Evolutionary conservation across 2,888 invertebrate genomes (phyloP).

Genomic region (Atethmia centrago): DNA sequence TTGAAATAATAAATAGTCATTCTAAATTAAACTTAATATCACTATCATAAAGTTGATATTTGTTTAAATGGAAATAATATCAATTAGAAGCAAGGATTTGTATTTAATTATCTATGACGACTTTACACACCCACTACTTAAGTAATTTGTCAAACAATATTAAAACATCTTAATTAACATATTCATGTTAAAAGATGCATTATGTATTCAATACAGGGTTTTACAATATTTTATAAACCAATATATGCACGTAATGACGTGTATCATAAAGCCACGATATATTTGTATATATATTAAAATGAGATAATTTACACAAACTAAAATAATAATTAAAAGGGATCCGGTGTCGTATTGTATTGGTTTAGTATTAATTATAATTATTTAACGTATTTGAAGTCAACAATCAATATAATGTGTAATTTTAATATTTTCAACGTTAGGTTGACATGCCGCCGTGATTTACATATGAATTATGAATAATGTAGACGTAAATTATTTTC

Average conservation of each 20-base stretch:
- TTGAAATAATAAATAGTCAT: background rate
- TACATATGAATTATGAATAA: constrained; percentile 20
- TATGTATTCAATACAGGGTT: constrained; percentile 37
- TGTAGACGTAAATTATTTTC: constrained; percentile 14
- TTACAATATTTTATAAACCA: constrained; percentile 40
- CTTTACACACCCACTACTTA: constrained; percentile 19
- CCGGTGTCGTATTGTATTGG: constrained; percentile 20
- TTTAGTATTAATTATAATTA: constrained; percentile 36
- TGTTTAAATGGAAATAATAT: no score
- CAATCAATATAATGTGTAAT: constrained; percentile 30
- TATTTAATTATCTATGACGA: constrained; percentile 23
- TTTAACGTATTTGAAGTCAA: constrained; percentile 25
- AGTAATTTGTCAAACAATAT: constrained; percentile 39
- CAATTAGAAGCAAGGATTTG: background rate
- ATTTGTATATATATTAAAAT: constrained; percentile 38
- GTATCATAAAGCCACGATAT: constrained; percentile 10
- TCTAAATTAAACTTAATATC: background rate
- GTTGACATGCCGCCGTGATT: constrained; percentile 12
- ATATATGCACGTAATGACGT: constrained; percentile 26
- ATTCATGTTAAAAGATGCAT: constrained; percentile 28
- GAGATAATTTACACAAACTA: constrained; percentile 12
- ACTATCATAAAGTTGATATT: background rate
- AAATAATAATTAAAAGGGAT: constrained; percentile 18
- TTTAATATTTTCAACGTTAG: constrained; percentile 37
- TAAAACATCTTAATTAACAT: constrained; percentile 33